phyloP scores from a whole-genome alignment of 2,888 invertebrate genomes.

The Spilarctia lutea region DNA sequence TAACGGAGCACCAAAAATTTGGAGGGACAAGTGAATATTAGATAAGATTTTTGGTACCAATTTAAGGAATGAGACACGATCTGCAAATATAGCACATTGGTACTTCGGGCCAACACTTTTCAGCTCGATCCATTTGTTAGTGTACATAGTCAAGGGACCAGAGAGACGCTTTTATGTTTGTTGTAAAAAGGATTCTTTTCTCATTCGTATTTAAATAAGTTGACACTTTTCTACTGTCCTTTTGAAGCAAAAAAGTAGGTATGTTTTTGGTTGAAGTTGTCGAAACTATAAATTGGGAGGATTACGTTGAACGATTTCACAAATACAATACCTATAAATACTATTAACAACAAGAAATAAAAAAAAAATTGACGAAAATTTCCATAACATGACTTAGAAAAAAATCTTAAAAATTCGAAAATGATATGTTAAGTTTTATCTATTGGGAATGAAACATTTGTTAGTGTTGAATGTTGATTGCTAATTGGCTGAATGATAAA shows the following conservation, averaged over 20 bases:
- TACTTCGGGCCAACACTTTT: slow-evolving; percentile 22
- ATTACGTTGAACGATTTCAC: background rate
- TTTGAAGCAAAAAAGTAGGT: background rate
- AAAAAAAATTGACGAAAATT: too few relatives aligned
- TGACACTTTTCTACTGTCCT: slow-evolving; percentile 7
- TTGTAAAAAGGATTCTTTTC: slow-evolving; percentile 3
- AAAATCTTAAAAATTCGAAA: too few relatives aligned
- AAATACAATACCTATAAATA: background rate
- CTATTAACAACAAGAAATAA: background rate
- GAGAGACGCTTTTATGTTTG: slow-evolving; percentile 11
- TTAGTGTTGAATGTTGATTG: too few relatives aligned
- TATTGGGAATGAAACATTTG: too few relatives aligned
- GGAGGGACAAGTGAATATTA: slow-evolving; percentile 49
- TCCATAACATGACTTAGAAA: too few relatives aligned
- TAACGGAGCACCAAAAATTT: slow-evolving; percentile 36
- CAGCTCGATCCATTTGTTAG: slow-evolving; percentile 30
- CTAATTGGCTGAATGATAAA: background rate
- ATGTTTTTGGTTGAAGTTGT: background rate
- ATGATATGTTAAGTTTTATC: too few relatives aligned
- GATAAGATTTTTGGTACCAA: slow-evolving; percentile 55
- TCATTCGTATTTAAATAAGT: slow-evolving; percentile 13
- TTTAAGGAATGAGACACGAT: slow-evolving; percentile 58
- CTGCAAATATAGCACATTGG: slow-evolving; percentile 44
- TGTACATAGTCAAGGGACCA: slow-evolving; percentile 23
- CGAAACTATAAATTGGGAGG: background rate